Evolutionary conservation across 2,888 invertebrate genomes (phyloP).

Genomic region (Phasia obesa): DNA sequence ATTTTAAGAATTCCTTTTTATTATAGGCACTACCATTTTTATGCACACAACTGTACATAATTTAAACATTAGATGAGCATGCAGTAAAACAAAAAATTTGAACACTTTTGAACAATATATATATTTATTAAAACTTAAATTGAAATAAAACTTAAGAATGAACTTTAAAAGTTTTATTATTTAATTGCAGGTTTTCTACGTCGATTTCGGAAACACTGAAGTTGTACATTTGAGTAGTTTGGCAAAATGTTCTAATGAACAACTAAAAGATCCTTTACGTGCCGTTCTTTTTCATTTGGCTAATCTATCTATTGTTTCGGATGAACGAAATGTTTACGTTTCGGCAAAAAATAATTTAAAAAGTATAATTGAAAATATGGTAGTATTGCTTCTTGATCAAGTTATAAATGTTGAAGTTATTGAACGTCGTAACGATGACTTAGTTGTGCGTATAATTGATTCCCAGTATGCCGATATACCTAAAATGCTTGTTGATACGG

Average conservation of each 20-base stretch:
- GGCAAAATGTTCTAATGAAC: constrained; percentile 60
- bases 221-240: constrained; percentile 61
- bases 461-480: constrained; percentile 62
- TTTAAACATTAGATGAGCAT: no score
- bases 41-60: no score
- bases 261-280: constrained; percentile 61
- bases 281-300: constrained; percentile 71
- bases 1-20: no score
- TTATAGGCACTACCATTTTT: no score
- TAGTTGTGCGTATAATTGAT: constrained; percentile 65
- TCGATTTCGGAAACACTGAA: constrained; percentile 73
- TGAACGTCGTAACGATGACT: constrained; percentile 52
- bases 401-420: constrained; percentile 66
- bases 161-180: constrained; percentile 2
- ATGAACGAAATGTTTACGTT: constrained; percentile 24
- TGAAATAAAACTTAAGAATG: no score
- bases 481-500: constrained; percentile 64
- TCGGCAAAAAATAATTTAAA: constrained; percentile 15
- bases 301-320: constrained; percentile 48
- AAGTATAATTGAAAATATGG: constrained; percentile 62
- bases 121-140: no score
- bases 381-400: constrained; percentile 69
- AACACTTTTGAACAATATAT: no score
- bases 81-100: no score
- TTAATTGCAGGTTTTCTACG: constrained; percentile 69